These are phyloP conservation scores for Redunca redunca DNA, from an alignment of 2,113 vertebrate genomes.

Conservation along the genomic window DNA sequence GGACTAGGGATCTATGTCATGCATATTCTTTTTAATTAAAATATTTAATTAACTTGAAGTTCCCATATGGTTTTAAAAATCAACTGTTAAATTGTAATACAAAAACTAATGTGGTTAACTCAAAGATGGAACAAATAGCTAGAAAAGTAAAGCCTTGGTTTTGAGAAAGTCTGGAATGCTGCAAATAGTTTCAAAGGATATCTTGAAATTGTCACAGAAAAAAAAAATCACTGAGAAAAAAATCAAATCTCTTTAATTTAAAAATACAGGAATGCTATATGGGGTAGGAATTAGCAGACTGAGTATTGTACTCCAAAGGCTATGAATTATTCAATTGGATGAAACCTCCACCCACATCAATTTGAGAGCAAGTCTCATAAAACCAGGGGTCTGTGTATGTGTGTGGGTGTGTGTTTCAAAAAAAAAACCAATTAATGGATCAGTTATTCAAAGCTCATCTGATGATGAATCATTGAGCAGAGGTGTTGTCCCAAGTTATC, in stretches of 20 bases:
- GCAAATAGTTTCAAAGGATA: neutral
- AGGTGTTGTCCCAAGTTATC: neutral
- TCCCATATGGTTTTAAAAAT: neutral
- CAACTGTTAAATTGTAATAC: neutral
- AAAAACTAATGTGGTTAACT: neutral
- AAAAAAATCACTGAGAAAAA: conserved; percentile 11
- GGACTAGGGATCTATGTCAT: neutral
- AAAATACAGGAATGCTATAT: neutral
- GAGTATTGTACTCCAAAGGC: neutral
- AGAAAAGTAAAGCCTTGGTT: neutral
- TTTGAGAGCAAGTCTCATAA: neutral
- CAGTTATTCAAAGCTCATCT: neutral
- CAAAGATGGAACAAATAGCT: neutral
- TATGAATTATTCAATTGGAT: neutral
- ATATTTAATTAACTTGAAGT: conserved; percentile 18
- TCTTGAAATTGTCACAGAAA: neutral
- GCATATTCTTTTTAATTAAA: neutral
- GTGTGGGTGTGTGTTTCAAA: neutral
- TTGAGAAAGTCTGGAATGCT: neutral
- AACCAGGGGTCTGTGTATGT: neutral
- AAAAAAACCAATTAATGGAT: neutral
- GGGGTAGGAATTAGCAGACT: neutral
- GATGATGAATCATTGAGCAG: neutral
- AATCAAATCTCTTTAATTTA: neutral
- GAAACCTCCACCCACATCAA: neutral